These are phyloP conservation scores for Aviceda subcristata DNA, from an alignment of 2,113 vertebrate genomes.

Conservation along the genomic window DNA sequence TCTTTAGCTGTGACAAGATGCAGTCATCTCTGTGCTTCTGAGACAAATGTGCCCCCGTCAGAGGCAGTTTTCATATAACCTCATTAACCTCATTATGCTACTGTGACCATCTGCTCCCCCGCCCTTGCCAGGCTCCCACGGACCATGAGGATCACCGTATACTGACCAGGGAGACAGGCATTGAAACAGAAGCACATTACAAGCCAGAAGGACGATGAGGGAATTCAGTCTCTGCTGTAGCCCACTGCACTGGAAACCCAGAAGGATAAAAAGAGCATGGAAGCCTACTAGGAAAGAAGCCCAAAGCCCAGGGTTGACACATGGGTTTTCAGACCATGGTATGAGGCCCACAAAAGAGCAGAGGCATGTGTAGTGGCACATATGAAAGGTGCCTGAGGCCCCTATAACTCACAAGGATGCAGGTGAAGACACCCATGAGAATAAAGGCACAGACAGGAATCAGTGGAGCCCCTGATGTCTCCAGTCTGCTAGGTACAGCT, in stretches of 20 bases:
- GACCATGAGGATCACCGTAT: neutral
- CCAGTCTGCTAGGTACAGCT: neutral
- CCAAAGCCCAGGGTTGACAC: neutral
- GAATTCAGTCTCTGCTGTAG: neutral
- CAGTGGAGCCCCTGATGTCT: neutral
- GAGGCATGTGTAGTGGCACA: neutral
- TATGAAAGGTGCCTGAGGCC: neutral
- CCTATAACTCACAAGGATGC: neutral
- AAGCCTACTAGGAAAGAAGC: neutral
- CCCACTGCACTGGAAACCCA: neutral
- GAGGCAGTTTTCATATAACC: neutral
- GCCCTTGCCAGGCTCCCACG: neutral
- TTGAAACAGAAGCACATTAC: neutral
- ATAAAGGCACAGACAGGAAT: neutral
- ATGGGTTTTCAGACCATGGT: neutral
- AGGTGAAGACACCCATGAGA: neutral
- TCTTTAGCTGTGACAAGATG: neutral
- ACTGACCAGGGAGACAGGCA: neutral
- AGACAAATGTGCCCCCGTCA: neutral
- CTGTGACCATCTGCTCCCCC: conserved; percentile 28
- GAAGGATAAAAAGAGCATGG: neutral
- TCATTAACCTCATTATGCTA: neutral
- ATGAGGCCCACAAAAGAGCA: neutral
- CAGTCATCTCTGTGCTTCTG: neutral
- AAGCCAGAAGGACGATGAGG: neutral